These are phyloP conservation scores for Nanger granti DNA, from an alignment of 2,113 vertebrate species.

Conservation along the genomic window DNA sequence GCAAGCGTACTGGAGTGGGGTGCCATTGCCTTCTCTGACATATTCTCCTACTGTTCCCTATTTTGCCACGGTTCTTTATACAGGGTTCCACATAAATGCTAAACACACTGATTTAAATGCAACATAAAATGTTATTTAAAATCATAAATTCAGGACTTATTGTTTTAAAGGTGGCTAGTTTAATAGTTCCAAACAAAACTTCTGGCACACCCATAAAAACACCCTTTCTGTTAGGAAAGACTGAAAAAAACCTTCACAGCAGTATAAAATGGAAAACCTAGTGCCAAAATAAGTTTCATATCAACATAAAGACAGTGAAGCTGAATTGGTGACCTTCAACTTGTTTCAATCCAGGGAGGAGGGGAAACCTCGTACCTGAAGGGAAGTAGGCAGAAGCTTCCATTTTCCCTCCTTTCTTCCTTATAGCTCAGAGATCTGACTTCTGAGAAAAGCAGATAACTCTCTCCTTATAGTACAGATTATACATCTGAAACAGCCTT, in stretches of 20 bases:
- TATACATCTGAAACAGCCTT: not conserved
- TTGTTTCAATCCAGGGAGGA: not conserved
- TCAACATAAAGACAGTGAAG: not conserved
- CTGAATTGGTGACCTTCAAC: not conserved
- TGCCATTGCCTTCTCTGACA: too few relatives aligned
- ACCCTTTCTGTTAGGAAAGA: not conserved
- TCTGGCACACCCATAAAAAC: not conserved
- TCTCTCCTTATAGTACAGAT: not conserved
- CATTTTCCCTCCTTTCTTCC: not conserved
- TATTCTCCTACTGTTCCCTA: not conserved
- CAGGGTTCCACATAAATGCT: not conserved
- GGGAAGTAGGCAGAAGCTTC: not conserved
- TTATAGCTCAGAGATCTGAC: not conserved
- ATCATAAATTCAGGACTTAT: not conserved
- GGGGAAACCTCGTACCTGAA: not conserved
- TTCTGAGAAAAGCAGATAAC: not conserved
- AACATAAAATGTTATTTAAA: slow-evolving; percentile 17
- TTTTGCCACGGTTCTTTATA: not conserved
- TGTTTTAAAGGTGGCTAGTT: not conserved
- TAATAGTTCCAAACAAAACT: not conserved
- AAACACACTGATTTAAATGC: not conserved
- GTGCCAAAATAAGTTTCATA: not conserved
- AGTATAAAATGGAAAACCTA: not conserved
- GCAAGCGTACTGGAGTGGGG: too few relatives aligned
- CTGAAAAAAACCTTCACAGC: not conserved